Conservation (phyloP, 2,113 vertebrate genomes). For the Indicator indicator region DNA sequence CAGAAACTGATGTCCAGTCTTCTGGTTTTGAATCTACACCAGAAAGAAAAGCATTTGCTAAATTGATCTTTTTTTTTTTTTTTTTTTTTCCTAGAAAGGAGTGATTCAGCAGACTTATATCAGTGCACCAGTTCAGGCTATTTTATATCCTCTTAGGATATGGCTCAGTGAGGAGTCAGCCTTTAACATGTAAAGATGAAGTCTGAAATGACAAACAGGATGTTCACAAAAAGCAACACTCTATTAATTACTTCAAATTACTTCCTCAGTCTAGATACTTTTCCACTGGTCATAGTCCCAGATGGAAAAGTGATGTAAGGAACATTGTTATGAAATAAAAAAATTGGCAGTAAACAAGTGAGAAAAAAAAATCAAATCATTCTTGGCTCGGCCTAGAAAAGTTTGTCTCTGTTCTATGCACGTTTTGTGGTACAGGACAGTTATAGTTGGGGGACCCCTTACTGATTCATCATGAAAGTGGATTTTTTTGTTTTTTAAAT, state of each 20-base stretch:
- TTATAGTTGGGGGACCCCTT: slow-evolving; percentile 19
- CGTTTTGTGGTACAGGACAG: slow-evolving; percentile 37
- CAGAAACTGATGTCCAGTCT: neutral
- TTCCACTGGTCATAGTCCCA: slow-evolving; percentile 40
- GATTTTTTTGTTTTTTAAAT: slow-evolving; percentile 15
- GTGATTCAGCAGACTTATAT: neutral
- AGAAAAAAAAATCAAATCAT: neutral
- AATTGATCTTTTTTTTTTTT: neutral
- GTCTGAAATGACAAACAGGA: slow-evolving; percentile 16
- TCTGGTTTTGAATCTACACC: neutral
- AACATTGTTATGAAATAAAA: slow-evolving; percentile 45
- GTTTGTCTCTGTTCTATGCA: slow-evolving; percentile 7
- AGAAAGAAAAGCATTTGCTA: neutral
- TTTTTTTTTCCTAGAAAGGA: neutral
- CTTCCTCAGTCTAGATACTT: slow-evolving; percentile 23
- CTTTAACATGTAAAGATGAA: slow-evolving; percentile 33
- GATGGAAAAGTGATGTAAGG: slow-evolving; percentile 40
- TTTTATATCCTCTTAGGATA: neutral
- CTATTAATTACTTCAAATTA: slow-evolving; percentile 39
- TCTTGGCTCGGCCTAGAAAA: slow-evolving; percentile 8
- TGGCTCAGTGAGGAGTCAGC: neutral
- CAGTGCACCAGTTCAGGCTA: neutral
- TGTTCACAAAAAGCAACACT: slow-evolving; percentile 20
- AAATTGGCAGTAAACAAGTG: slow-evolving; percentile 28
- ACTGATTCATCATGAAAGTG: slow-evolving; percentile 40